A percentile compares a stretch with the other conserved stretches of the same genome.
These are phyloP conservation scores for Eristalis pertinax DNA, from an alignment of 2,888 invertebrate species.

Conservation along the genomic window DNA sequence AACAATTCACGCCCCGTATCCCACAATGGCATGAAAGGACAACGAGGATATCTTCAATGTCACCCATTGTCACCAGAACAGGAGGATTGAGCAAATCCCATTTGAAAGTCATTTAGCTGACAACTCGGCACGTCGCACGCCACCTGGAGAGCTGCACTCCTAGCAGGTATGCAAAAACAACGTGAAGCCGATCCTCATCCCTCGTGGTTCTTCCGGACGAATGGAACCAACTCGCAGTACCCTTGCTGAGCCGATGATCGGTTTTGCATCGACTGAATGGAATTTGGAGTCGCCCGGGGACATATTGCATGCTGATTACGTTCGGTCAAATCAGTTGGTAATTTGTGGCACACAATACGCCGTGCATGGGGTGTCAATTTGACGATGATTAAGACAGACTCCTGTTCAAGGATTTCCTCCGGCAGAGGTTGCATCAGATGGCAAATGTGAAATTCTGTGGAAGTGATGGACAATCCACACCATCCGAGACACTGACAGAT, in stretches of 20 bases:
- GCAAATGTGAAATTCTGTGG: neutral
- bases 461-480: neutral
- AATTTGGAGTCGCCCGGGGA: constrained; percentile 18
- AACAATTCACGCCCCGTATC: constrained; percentile 70
- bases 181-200: constrained; percentile 11
- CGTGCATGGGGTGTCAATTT: constrained; percentile 51
- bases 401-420: constrained; percentile 44
- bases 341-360: constrained; percentile 9
- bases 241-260: constrained; percentile 67
- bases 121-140: constrained; percentile 63
- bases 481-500: constrained; percentile 8
- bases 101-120: constrained; percentile 67
- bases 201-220: constrained; percentile 57
- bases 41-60: constrained; percentile 30
- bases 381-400: constrained; percentile 57
- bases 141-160: constrained; percentile 53
- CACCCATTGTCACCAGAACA: constrained; percentile 24
- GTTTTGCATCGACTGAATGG: constrained; percentile 46
- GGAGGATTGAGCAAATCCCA: constrained; percentile 46
- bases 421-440: neutral
- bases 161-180: constrained; percentile 24
- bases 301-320: constrained; percentile 57
- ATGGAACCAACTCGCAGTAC: constrained; percentile 12
- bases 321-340: constrained; percentile 27
- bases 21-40: constrained; percentile 9